Base-by-base conservation (phyloP, 2,888 invertebrate species). In the Malthinus seriepunctatus region DNA sequence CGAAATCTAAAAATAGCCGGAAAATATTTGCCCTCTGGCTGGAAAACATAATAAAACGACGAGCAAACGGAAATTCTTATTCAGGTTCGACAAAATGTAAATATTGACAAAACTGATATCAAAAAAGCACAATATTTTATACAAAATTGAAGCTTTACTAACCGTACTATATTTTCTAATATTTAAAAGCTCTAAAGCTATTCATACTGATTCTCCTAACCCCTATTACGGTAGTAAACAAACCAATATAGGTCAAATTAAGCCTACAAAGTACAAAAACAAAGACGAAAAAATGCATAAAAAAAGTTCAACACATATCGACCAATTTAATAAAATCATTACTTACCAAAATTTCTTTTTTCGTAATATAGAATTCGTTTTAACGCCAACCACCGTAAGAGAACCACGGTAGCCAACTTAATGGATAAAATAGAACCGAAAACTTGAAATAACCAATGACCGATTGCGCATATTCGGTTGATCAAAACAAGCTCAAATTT, bases 381-480 rank as follows among this genome's bases (percentile, higher is more conserved):
- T 69, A 71, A 72, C 74, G 72, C 70, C 71, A 75, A 77, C 74
- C 78, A 76, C 78, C 79, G 76, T 78, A 69, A 71, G 71, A 76
- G 76, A 70, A 75, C 73, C 78, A 79, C 79, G 78, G 73, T 74
- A 73, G 77, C 78, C 78, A 78, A 79, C 79, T 78, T 79, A 78
- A 75, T 78, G 78, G 70, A 73, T 67, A 69, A 78, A 77, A 78
- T 76, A 76, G 75, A 69, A 74, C 76, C 74, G 76, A 76, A 75
- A 78, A 77, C 76, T 74, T 74, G 76, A 76, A 74, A 73, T 71
- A 67, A 68, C 71, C 69, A 71, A 67, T 68, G 65, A 63, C 60
- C 63, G 60, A 71, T 61, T 71, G 76, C 76, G 76, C 76, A 76
- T 73, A 74, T 71, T 74, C 74, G 70, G 63, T 47, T 61, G 42